Evolutionary conservation across 1,140 invertebrate species (phyloP).

Genomic region (Bombus turneri): DNA sequence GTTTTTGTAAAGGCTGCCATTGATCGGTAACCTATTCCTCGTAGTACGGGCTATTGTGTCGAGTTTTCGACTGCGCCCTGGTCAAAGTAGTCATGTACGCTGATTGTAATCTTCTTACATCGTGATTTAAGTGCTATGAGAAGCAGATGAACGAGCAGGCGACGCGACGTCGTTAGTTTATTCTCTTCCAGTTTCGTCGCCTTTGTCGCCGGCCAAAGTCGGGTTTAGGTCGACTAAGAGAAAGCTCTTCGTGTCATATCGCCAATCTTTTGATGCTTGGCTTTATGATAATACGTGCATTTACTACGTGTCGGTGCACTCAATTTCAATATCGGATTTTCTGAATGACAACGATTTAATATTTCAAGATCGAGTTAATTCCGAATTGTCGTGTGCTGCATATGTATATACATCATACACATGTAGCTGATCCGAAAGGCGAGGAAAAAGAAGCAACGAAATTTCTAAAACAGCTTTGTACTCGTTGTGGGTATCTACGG

Average conservation of each 20-base stretch:
- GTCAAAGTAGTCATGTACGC: conserved; percentile 50
- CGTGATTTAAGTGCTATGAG: conserved; percentile 60
- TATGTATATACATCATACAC: too few species aligned
- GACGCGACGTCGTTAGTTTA: conserved; percentile 53
- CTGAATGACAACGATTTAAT: background rate
- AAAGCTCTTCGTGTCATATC: conserved; percentile 6
- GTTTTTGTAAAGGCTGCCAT: conserved; percentile 19
- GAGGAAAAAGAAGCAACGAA: too few species aligned
- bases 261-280: conserved; percentile 22
- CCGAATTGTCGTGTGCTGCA: background rate
- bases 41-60: conserved; percentile 54
- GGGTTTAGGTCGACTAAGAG: conserved; percentile 10
- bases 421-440: too few species aligned
- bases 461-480: background rate
- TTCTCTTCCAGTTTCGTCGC: conserved; percentile 57
- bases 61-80: conserved; percentile 45
- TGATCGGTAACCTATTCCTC: conserved; percentile 61
- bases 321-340: conserved; percentile 20
- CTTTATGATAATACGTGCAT: conserved; percentile 38
- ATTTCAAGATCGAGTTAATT: conserved; percentile 5
- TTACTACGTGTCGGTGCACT: conserved; percentile 26
- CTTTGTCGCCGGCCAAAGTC: conserved; percentile 34
- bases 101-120: conserved; percentile 72
- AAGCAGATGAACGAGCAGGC: conserved; percentile 29
- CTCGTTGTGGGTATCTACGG: background rate